A percentile compares a stretch with the other conserved stretches of the same genome.
Conservation (phyloP, 2,797 vertebrate species). For the Rousettus madagascariensis region DNA sequence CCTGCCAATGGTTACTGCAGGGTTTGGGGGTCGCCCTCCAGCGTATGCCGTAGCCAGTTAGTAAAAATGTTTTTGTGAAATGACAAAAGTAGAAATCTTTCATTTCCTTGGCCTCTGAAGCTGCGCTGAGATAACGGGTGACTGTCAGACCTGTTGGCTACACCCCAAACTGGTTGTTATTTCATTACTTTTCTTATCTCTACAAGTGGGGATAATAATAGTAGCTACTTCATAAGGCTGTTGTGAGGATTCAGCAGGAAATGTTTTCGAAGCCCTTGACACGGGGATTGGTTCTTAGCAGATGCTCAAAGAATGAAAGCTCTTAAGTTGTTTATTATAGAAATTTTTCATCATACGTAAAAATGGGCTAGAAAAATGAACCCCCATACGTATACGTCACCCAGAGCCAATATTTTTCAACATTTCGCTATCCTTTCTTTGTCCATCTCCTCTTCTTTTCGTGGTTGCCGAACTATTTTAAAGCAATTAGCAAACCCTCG, state of each 20-base stretch:
- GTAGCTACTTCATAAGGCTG: not conserved
- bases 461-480: not conserved
- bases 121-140: not conserved
- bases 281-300: not conserved
- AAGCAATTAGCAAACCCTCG: not conserved
- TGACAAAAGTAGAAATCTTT: not conserved
- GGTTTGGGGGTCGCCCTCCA: not conserved
- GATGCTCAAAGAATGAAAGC: not conserved
- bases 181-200: not conserved
- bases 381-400: no score
- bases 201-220: not conserved
- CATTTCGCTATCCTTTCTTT: not conserved
- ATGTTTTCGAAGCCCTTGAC: not conserved
- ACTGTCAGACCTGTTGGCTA: not conserved
- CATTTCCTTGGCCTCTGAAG: not conserved
- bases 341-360: not conserved
- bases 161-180: not conserved
- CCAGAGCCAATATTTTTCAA: not conserved
- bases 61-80: no score
- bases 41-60: not conserved
- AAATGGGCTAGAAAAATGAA: not conserved
- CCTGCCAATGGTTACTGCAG: accelerated
- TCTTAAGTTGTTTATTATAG: not conserved
- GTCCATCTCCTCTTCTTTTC: not conserved
- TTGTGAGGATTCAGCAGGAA: not conserved